Evolutionary conservation across 1,140 invertebrate genomes (phyloP).

Genomic region (Hylaeus volcanicus): DNA sequence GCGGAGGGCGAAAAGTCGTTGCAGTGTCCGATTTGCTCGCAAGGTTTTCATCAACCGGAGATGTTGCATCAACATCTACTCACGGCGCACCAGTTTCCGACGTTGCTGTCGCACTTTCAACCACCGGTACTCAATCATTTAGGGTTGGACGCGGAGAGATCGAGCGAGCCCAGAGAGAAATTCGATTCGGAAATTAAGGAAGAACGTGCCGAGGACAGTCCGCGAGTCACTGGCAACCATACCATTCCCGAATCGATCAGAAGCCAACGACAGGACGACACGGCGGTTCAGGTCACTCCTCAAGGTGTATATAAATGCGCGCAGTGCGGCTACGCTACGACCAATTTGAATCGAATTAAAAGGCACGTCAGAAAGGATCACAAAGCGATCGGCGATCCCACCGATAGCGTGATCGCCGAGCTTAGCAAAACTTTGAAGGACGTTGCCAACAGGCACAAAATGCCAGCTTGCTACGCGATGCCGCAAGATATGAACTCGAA

Average conservation of each 20-base stretch:
- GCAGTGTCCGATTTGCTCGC: conserved; percentile 84
- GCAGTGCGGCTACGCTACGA: conserved; percentile 85
- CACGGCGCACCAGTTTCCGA: conserved; percentile 82
- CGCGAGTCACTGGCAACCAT: conserved; percentile 57
- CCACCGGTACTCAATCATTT: conserved; percentile 64
- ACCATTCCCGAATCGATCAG: conserved; percentile 34
- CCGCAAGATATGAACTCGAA: conserved; percentile 79
- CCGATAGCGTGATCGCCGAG: conserved; percentile 78
- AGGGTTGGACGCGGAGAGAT: conserved; percentile 55
- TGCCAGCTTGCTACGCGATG: conserved; percentile 83
- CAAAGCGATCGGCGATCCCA: conserved; percentile 76
- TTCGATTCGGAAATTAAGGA: conserved; percentile 67
- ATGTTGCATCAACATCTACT: conserved; percentile 83
- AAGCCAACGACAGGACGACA: conserved; percentile 74
- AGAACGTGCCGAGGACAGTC: conserved; percentile 64
- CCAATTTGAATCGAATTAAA: conserved; percentile 84
- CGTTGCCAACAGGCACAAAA: conserved; percentile 81
- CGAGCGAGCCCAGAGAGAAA: conserved; percentile 53
- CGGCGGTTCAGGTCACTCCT: conserved; percentile 75
- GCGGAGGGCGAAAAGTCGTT: conserved; percentile 66
- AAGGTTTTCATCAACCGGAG: conserved; percentile 82
- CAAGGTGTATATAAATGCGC: conserved; percentile 83
- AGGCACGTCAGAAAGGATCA: conserved; percentile 85
- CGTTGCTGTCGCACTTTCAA: conserved; percentile 79
- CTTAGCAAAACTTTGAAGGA: conserved; percentile 80